A percentile compares a stretch with the other conserved stretches of the same genome.
These are phyloP conservation scores for Danaus chrysippus DNA, from an alignment of 2,888 invertebrate genomes.

Conservation along the genomic window DNA sequence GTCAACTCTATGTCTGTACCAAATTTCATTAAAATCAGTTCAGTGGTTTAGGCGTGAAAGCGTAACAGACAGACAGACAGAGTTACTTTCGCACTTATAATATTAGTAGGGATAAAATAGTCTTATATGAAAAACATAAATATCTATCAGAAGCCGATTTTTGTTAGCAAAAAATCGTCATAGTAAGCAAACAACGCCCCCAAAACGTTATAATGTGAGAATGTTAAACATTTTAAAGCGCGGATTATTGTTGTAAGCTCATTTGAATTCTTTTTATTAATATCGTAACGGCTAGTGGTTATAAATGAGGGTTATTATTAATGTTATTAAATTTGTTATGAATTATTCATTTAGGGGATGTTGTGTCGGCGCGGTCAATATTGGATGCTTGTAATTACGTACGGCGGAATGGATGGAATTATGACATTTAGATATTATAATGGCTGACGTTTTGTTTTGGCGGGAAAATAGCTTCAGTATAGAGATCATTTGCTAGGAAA, in stretches of 20 bases:
- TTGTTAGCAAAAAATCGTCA: background rate
- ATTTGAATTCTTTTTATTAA: constrained; percentile 76
- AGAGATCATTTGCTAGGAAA: too few species aligned
- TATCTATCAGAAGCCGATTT: background rate
- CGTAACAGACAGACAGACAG: too few species aligned
- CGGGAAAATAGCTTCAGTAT: too few species aligned
- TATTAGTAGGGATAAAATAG: too few species aligned
- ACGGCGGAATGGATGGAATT: too few species aligned
- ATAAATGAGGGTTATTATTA: constrained; percentile 59
- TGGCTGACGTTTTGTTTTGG: too few species aligned
- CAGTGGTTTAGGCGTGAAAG: too few species aligned
- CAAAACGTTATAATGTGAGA: constrained; percentile 51
- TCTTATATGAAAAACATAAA: background rate
- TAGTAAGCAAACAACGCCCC: background rate
- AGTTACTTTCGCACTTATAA: too few species aligned
- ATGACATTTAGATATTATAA: too few species aligned
- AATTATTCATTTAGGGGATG: constrained; percentile 61
- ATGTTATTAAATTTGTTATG: constrained; percentile 67
- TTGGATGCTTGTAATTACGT: background rate
- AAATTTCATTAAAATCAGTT: too few species aligned
- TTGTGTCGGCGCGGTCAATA: constrained; percentile 27
- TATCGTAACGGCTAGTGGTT: constrained; percentile 45
- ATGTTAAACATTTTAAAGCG: constrained; percentile 66
- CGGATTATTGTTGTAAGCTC: constrained; percentile 65
- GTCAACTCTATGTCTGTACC: too few species aligned